Evolutionary conservation across 2,888 invertebrate species (phyloP), one percentile per base, ranked within the genome.

Genomic region (Amphimallon solstitiale): DNA sequence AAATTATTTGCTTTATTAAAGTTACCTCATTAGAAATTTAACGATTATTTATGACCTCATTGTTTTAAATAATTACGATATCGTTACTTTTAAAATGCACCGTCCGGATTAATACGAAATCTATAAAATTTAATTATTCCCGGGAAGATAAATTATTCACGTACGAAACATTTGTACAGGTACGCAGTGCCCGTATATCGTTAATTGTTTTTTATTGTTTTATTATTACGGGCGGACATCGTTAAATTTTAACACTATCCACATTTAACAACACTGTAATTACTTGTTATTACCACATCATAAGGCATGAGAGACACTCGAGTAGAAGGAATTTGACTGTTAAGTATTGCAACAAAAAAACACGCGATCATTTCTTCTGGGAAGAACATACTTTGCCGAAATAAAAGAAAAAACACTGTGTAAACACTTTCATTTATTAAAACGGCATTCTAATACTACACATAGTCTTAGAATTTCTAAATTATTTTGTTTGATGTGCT

Each of bases 1-100:
- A 67, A 67, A 67, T 67, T 67, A 67, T 63, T 67, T 62, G 67
- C 63, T 63, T 54, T 63, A 67, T 63, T 67, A 67, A 64, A 56
- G 59, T 67, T 38, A 49, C 43, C 67, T 67, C 67, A 67, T 67
- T 67, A 67, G 63, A 63, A 63, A 67, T 63, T 67, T 63, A 67
- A 67, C 63, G 48, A 63, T 67, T 63, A 67, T 67, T 67, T 67
- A 67, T 54, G 49, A 63, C 56, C 63, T 56, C 59, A 63, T 67
- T 67, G 67, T 67, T 67, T 63, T 67, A 63, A 59, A 59, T 67
- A 67, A 67, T 67, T 67, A 51, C 67, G 49, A 61, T 66, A 54
- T 59, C 64, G 37, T 37, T 49, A 49, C 51, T 63, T 51, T 63
- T 63, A 49, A n/a, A n/a, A 63, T 51, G 56, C 29, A 23, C 56